Percentiles rank a stretch among this genome's conserved stretches.
These are phyloP conservation scores for Campodea augens DNA, from an alignment of 1,140 invertebrate genomes.

Conservation along the genomic window DNA sequence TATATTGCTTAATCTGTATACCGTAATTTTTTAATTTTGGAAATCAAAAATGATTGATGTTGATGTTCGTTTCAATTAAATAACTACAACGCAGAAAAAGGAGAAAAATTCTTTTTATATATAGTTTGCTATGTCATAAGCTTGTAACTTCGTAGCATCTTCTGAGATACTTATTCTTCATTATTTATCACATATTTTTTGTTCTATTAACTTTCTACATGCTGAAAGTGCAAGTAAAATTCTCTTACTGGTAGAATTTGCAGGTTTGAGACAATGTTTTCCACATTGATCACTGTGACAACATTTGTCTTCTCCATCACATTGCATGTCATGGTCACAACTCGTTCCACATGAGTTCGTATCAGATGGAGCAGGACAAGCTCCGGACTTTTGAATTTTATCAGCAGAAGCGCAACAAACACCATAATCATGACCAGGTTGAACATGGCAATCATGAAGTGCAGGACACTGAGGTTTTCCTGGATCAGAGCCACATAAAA, in stretches of 20 bases:
- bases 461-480: slow-evolving; percentile 64
- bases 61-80: too few species aligned
- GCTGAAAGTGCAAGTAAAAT: too few species aligned
- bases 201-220: too few species aligned
- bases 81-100: too few species aligned
- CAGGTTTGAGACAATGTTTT: slow-evolving; percentile 40
- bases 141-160: too few species aligned
- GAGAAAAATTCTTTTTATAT: too few species aligned
- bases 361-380: slow-evolving; percentile 37
- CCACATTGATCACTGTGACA: slow-evolving; percentile 48
- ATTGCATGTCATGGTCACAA: slow-evolving; percentile 58
- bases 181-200: too few species aligned
- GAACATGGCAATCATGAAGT: slow-evolving; percentile 54
- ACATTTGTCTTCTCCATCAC: slow-evolving; percentile 56
- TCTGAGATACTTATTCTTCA: too few species aligned
- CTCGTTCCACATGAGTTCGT: slow-evolving; percentile 34
- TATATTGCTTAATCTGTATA: too few species aligned
- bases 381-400: slow-evolving; percentile 49
- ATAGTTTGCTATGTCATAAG: too few species aligned
- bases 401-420: slow-evolving; percentile 63
- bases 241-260: slow-evolving; percentile 40
- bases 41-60: too few species aligned
- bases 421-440: slow-evolving; percentile 59
- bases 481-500: slow-evolving; percentile 56
- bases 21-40: too few species aligned